These are phyloP conservation scores for Xerus inauris DNA, from an alignment of 2,113 vertebrate species.

Conservation along the genomic window DNA sequence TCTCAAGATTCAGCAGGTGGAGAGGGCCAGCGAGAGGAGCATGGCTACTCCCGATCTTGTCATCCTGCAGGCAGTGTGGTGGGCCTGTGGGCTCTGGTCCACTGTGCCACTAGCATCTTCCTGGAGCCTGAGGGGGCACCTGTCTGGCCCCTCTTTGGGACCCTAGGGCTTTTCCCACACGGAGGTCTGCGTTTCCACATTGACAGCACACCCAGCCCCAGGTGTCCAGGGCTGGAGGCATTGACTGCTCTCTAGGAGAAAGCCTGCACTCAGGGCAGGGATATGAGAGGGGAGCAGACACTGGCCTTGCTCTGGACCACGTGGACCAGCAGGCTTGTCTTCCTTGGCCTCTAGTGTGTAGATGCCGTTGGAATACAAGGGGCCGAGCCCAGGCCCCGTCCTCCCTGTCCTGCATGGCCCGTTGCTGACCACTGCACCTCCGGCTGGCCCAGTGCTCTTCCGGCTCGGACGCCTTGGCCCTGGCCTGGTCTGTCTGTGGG, in stretches of 20 bases:
- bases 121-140: background rate
- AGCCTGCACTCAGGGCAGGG: too few relatives aligned
- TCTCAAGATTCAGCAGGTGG: too few relatives aligned
- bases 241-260: too few relatives aligned
- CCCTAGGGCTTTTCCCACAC: background rate
- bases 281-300: too few relatives aligned
- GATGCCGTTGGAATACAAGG: too few relatives aligned
- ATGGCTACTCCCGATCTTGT: background rate
- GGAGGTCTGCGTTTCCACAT: background rate
- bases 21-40: accelerated
- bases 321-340: background rate
- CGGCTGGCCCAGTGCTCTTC: background rate
- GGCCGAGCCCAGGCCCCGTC: background rate
- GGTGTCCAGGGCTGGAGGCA: accelerated
- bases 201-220: background rate
- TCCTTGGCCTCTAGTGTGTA: background rate
- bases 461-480: accelerated
- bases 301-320: background rate
- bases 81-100: too few relatives aligned
- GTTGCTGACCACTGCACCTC: background rate
- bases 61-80: background rate
- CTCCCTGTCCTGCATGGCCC: accelerated
- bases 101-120: background rate
- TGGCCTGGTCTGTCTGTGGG: accelerated
- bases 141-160: background rate